Evolutionary conservation across 2,797 vertebrate genomes (phyloP).

Genomic region (Capromys pilorides): DNA sequence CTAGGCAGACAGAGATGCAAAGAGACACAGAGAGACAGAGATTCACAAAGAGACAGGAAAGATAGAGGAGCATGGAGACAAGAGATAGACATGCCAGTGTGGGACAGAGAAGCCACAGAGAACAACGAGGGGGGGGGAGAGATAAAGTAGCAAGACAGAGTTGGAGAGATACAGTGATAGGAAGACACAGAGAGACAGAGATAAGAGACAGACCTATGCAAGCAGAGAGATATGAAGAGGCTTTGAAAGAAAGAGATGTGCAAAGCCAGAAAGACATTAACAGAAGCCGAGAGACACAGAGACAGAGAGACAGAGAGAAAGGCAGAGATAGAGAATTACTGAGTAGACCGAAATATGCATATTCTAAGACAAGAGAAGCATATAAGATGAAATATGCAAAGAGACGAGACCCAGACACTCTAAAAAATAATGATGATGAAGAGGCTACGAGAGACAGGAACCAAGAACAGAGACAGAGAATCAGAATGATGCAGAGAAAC

Average conservation of each 20-base stretch:
- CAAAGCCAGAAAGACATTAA: neutral
- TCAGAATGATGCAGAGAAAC: neutral
- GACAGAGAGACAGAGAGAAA: neutral
- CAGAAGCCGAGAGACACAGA: conserved; percentile 54
- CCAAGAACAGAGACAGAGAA: conserved; percentile 10
- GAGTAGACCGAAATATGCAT: conserved; percentile 33
- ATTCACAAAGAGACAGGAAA: neutral
- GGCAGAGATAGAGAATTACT: neutral
- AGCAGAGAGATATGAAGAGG: conserved; percentile 24
- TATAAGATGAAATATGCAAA: neutral
- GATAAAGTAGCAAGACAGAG: neutral
- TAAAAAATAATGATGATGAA: neutral
- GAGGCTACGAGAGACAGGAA: neutral
- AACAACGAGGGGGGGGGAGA: neutral
- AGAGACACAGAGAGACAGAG: neutral
- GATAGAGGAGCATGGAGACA: neutral
- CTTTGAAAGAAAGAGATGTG: neutral
- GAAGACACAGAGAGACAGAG: conserved; percentile 29
- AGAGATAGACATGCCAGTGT: neutral
- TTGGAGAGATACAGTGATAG: conserved; percentile 2
- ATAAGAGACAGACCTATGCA: neutral
- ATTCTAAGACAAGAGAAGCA: conserved; percentile 48
- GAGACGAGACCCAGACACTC: neutral
- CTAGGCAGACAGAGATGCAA: neutral
- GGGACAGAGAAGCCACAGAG: neutral